A percentile compares a stretch with the other conserved stretches of the same genome.
These are phyloP conservation scores for Hydropsyche tenuis DNA, from an alignment of 1,140 invertebrate genomes.

Conservation along the genomic window DNA sequence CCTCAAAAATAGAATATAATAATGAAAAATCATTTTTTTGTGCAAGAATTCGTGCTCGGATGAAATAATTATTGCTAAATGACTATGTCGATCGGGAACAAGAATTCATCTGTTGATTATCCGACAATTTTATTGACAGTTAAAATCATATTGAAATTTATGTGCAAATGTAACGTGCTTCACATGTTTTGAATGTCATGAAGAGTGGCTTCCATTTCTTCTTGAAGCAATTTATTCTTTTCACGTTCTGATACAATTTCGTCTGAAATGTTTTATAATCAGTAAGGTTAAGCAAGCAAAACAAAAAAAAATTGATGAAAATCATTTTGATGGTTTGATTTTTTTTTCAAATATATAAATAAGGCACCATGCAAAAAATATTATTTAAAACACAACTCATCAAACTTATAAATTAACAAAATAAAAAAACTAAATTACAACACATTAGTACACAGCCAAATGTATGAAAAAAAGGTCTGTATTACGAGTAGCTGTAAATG, in stretches of 20 bases:
- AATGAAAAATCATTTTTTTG: constrained; percentile 19
- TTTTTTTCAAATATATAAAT: no score
- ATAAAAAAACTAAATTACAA: no score
- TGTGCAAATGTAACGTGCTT: constrained; percentile 53
- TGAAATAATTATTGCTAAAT: constrained; percentile 18
- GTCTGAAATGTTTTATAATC: constrained; percentile 75
- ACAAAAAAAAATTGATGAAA: constrained; percentile 46
- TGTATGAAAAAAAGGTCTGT: not conserved
- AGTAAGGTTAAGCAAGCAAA: constrained; percentile 54
- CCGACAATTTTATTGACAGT: not conserved
- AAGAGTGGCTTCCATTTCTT: constrained; percentile 98
- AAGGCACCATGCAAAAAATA: no score
- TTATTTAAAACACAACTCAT: no score
- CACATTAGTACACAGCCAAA: no score
- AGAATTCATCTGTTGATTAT: constrained; percentile 16
- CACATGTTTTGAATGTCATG: constrained; percentile 99
- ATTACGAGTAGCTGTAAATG: constrained; percentile 26
- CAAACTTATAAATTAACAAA: no score
- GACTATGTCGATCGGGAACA: constrained; percentile 5
- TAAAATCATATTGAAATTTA: not conserved
- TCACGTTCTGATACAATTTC: constrained; percentile 93
- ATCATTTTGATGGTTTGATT: no score
- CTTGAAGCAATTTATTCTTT: constrained; percentile 95
- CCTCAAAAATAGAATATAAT: not conserved
- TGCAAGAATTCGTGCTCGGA: not conserved